Conservation (phyloP, 1,140 invertebrate species). For the Papilio aristodemus region DNA sequence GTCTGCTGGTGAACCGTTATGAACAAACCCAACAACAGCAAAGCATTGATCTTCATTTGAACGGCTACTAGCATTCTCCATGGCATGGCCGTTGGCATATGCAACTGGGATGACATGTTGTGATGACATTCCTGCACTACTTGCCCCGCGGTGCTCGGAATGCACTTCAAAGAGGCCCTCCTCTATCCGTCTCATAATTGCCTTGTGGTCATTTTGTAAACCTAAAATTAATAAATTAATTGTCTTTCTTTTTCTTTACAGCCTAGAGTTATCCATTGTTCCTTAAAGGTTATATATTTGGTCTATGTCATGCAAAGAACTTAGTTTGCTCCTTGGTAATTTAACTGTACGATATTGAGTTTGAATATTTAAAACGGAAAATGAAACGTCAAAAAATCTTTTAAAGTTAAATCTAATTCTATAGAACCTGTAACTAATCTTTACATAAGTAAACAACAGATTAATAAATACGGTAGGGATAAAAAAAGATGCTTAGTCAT, state of each 20-base stretch:
- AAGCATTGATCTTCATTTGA: slow-evolving; percentile 79
- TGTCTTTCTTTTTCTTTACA: too few species aligned
- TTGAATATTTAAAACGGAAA: too few species aligned
- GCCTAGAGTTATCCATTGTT: too few species aligned
- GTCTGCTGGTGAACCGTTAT: slow-evolving; percentile 89
- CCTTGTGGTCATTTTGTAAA: slow-evolving; percentile 94
- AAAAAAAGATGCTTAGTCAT: slow-evolving; percentile 36
- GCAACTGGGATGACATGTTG: neutral
- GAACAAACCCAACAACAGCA: slow-evolving; percentile 87
- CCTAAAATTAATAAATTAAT: slow-evolving; percentile 84
- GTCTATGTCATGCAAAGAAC: too few species aligned
- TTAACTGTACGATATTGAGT: too few species aligned
- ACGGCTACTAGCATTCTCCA: slow-evolving; percentile 29
- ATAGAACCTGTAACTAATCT: too few species aligned
- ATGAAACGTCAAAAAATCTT: too few species aligned
- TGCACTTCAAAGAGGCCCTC: slow-evolving; percentile 83
- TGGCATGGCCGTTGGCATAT: slow-evolving; percentile 35
- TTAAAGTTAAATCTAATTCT: too few species aligned
- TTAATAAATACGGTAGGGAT: neutral
- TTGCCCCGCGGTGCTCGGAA: slow-evolving; percentile 58
- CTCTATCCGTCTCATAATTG: slow-evolving; percentile 93
- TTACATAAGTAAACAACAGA: neutral
- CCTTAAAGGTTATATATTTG: too few species aligned
- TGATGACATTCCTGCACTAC: slow-evolving; percentile 18
- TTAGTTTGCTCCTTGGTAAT: too few species aligned